phyloP scores from a whole-genome alignment of 2,888 invertebrate species.

The Nephrotoma guestfalica region DNA sequence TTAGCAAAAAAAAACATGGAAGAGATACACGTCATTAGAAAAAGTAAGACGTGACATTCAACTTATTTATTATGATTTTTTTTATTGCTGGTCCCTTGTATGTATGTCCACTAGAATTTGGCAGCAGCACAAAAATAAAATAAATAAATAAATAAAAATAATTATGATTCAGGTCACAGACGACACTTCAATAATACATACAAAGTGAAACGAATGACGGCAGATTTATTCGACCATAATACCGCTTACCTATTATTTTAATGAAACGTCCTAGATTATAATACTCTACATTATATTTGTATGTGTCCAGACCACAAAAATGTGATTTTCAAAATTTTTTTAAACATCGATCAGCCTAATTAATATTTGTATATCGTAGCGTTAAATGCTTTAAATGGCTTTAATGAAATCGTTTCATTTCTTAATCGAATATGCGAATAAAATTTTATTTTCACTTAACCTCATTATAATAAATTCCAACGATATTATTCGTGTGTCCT shows the following conservation, averaged over 20 bases:
- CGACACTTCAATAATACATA: neutral
- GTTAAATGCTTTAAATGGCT: no score
- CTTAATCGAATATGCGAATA: no score
- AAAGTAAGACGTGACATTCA: neutral
- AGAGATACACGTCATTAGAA: neutral
- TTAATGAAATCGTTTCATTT: no score
- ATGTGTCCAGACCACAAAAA: no score
- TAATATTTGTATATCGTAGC: no score
- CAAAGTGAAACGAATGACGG: neutral
- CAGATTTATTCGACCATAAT: neutral
- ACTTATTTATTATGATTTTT: neutral
- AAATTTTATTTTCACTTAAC: neutral
- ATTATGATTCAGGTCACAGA: neutral
- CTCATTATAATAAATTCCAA: neutral
- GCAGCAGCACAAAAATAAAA: neutral
- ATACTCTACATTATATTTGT: no score
- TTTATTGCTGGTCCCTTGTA: neutral
- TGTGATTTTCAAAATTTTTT: no score
- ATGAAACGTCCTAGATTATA: neutral
- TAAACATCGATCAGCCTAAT: no score
- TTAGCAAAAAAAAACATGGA: neutral
- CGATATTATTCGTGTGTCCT: neutral
- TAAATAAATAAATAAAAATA: neutral
- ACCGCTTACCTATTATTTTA: neutral
- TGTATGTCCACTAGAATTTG: neutral